phyloP scores from a whole-genome alignment of 2,888 invertebrate species.

The Pristionchus mayeri region DNA sequence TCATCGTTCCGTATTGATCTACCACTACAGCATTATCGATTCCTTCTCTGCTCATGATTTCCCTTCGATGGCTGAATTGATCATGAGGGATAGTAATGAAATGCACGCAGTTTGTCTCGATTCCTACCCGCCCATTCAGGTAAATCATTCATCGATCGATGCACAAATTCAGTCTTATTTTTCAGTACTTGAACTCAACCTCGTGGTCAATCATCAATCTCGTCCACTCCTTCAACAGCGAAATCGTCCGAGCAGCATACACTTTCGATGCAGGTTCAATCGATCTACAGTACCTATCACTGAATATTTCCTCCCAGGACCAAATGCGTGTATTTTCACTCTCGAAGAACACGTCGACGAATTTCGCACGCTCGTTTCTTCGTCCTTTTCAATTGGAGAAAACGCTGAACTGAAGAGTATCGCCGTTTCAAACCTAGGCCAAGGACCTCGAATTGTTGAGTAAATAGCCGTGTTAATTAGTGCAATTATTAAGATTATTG shows the following conservation, averaged over 20 bases:
- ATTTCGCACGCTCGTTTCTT: neutral
- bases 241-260: constrained; percentile 85
- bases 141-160: constrained; percentile 26
- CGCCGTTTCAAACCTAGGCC: neutral
- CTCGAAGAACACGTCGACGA: neutral
- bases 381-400: neutral
- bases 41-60: constrained; percentile 86
- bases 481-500: no score
- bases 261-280: constrained; percentile 93
- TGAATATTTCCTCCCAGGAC: constrained; percentile 52
- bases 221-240: constrained; percentile 86
- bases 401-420: neutral
- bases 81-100: constrained; percentile 96
- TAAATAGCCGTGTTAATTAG: no score
- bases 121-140: constrained; percentile 88
- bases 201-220: constrained; percentile 87
- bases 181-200: constrained; percentile 89
- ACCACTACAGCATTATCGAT: constrained; percentile 58
- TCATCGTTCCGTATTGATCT: neutral
- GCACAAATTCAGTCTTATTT: neutral
- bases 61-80: constrained; percentile 88
- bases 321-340: constrained; percentile 63
- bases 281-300: neutral
- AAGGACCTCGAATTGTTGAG: neutral
- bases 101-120: constrained; percentile 94